A percentile compares a stretch with the other conserved stretches of the same genome.
phyloP scores from a whole-genome alignment of 2,113 vertebrate genomes.

The Sakesphorus luctuosus region DNA sequence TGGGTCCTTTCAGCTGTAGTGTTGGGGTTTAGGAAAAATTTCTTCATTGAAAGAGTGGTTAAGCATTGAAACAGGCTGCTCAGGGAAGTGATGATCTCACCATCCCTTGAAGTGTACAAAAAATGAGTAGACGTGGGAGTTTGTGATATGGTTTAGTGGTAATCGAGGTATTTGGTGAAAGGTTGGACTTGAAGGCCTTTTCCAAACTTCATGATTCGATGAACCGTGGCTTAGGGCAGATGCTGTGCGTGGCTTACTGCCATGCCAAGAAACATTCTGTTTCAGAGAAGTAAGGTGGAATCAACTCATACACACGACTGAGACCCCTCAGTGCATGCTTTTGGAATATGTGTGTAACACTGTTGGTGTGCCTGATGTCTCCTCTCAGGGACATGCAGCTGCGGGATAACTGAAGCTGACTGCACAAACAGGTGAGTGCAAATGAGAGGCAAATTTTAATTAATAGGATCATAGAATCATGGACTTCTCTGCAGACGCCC shows the following conservation, averaged over 20 bases:
- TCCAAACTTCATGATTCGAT: neutral
- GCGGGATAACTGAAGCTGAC: rapidly evolving
- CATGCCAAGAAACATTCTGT: neutral
- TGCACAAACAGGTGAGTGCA: neutral
- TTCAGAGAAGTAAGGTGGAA: neutral
- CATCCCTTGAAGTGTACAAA: neutral
- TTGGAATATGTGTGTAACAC: rapidly evolving
- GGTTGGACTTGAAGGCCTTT: neutral
- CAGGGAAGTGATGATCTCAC: neutral
- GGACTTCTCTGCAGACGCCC: too few species aligned
- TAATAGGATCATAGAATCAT: neutral
- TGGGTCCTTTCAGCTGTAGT: rapidly evolving
- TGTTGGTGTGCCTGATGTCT: neutral
- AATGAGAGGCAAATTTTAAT: neutral
- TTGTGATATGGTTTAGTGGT: neutral
- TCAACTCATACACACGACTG: neutral
- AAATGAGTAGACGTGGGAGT: neutral
- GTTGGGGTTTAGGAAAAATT: neutral
- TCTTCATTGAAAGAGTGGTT: neutral
- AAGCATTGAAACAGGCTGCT: neutral
- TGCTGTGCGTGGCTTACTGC: neutral
- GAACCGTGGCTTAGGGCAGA: neutral
- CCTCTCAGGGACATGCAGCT: neutral
- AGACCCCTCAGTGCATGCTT: neutral
- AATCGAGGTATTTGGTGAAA: neutral